Evolutionary conservation across 1,140 invertebrate genomes (phyloP).

Genomic region (Agrypnia vestita): DNA sequence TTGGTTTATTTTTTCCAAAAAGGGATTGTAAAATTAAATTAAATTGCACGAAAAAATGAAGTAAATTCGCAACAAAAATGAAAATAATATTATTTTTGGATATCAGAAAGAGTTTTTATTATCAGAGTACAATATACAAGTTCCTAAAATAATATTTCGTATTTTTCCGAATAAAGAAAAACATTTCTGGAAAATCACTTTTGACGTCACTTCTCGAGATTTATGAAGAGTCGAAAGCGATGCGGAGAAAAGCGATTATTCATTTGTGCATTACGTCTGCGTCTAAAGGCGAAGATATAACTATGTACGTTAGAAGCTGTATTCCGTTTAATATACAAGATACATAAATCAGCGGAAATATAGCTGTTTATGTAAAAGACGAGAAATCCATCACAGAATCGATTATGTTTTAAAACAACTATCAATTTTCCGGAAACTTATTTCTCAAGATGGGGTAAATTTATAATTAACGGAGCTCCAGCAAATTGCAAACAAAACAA

Average conservation of each 20-base stretch:
- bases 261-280: conserved; percentile 52
- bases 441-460: conserved; percentile 23
- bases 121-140: no score
- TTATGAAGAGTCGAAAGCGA: conserved; percentile 59
- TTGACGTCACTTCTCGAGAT: conserved; percentile 46
- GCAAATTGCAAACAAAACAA: no score
- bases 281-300: neutral
- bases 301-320: neutral
- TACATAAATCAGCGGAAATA: conserved; percentile 19
- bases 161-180: neutral
- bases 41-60: no score
- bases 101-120: no score
- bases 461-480: no score
- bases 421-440: conserved; percentile 53
- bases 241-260: conserved; percentile 50
- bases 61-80: no score
- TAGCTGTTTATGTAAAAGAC: conserved; percentile 14
- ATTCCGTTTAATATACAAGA: neutral
- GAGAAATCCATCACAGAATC: conserved; percentile 32
- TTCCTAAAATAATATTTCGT: no score
- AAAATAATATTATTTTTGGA: no score
- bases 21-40: no score
- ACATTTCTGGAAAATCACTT: conserved; percentile 31
- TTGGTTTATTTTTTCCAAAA: no score
- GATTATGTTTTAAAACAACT: conserved; percentile 54